Conservation (phyloP, 37 sponge, comb jelly and placozoan species). For the Ianthella basta region DNA sequence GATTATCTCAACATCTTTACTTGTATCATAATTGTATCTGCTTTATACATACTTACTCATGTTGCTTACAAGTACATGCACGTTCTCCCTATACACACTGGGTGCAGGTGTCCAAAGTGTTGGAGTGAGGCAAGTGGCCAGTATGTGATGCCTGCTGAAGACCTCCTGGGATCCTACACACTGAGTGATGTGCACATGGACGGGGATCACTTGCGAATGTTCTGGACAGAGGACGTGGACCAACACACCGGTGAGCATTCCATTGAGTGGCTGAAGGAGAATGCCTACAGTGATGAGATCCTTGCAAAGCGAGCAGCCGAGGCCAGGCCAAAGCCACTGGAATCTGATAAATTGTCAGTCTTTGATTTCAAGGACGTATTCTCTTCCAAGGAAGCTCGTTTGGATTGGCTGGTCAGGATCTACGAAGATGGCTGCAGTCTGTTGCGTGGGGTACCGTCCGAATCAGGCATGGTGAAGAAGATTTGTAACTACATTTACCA, state of each 20-base stretch:
- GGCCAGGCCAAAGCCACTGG: neutral
- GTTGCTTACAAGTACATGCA: too few species aligned
- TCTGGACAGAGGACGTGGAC: conserved; percentile 1
- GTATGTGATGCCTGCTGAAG: neutral
- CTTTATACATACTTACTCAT: too few species aligned
- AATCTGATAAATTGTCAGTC: neutral
- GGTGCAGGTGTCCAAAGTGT: conserved; percentile 6
- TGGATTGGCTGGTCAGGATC: neutral
- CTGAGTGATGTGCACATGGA: neutral
- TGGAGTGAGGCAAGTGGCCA: neutral
- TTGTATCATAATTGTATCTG: too few species aligned
- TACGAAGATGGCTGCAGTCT: conserved; percentile 3
- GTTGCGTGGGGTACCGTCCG: neutral
- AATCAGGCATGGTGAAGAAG: neutral
- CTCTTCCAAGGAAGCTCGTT: neutral
- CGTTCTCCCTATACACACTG: too few species aligned
- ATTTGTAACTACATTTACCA: neutral
- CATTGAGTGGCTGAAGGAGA: conserved; percentile 18
- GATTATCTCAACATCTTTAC: too few species aligned
- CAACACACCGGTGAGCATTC: neutral
- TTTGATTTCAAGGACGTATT: neutral
- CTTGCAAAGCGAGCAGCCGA: neutral
- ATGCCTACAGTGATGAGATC: conserved; percentile 6
- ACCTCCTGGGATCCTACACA: neutral
- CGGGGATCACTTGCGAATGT: neutral